Base-by-base conservation (phyloP, 2,113 vertebrate genomes). In the Symphodus melops region DNA sequence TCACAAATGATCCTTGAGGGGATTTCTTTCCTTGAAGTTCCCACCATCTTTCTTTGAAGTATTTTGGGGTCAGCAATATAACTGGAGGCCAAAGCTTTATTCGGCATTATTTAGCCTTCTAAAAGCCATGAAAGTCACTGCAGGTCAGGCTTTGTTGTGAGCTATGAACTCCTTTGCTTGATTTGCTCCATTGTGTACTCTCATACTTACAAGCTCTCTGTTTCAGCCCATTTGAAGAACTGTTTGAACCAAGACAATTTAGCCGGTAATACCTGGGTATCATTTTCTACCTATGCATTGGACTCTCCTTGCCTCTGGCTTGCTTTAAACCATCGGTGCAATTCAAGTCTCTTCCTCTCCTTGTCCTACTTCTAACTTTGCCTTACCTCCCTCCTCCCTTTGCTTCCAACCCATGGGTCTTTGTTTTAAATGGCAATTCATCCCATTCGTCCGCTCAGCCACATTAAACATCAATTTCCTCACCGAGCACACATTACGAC, bases 401-500 rank as follows among this genome's bases (percentile, higher is more conserved):
- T 37, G 57, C 87, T 82, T 84, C 72, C 90, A 85, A 88, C 80
- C 84, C 86, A 89, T 70, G 79, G 84, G 83, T 86, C 91, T 91
- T 90, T 89, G 91, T 91, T 92, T 93, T 89, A 92, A 94, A 93
- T 87, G 91, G 88, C 90, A 91, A 90, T 91, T 91, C 85, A 90
- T 93, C 88, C 89, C 75, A 75, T 81, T 85, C 84, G 79, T 81
- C 86, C 62, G 82, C 89, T 89, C 90, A 72, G 87, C 81, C 90
- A 86, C 88, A 88, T 94, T 92, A 90, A 92, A 92, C 93, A 92
- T 92, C 89, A 86, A 92, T 92, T 93, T 92, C 90, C 90, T 92
- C 86, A 73, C 86, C 69, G 83, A 92, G 90, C 90, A 89, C 88
- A 92, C 90, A 91, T 93, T 93, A 94, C 79, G 89, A 93, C 86